A percentile compares a stretch with the other conserved stretches of the same genome.
Evolutionary conservation across 2,888 invertebrate genomes (phyloP).

Genomic region (Endotricha flammealis): DNA sequence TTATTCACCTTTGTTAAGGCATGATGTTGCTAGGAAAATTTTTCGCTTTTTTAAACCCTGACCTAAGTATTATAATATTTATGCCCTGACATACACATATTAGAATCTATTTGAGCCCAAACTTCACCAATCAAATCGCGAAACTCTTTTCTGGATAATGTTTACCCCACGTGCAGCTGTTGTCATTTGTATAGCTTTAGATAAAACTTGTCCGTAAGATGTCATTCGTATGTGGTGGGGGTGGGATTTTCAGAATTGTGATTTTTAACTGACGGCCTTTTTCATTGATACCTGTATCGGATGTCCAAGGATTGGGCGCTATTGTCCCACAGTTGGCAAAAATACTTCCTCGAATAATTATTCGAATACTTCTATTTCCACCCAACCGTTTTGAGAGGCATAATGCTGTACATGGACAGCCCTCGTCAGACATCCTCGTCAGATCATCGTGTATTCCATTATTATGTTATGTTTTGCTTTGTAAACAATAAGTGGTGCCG

Average conservation of each 20-base stretch:
- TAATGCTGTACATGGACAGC: conserved; percentile 12
- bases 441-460: conserved; percentile 36
- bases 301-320: conserved; percentile 23
- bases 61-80: conserved; percentile 3
- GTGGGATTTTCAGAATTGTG: conserved; percentile 14
- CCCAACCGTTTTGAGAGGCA: conserved; percentile 35
- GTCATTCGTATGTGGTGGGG: conserved; percentile 15
- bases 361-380: conserved; percentile 29
- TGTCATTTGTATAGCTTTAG: conserved; percentile 15
- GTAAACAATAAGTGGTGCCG: conserved; percentile 23
- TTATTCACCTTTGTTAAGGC: conserved; percentile 5
- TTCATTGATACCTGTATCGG: conserved; percentile 22
- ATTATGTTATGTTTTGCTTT: conserved; percentile 24
- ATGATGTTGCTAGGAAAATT: not conserved
- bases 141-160: conserved; percentile 15
- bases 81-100: conserved; percentile 2
- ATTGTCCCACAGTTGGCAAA: conserved; percentile 16
- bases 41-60: conserved; percentile 3
- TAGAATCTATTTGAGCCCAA: conserved; percentile 10
- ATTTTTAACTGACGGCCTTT: conserved; percentile 11
- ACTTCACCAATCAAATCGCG: conserved; percentile 13
- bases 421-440: conserved; percentile 15
- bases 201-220: conserved; percentile 16
- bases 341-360: conserved; percentile 17
- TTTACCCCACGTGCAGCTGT: conserved; percentile 12